Base-by-base conservation (phyloP, 2,113 vertebrate genomes). In the Laticauda colubrina region DNA sequence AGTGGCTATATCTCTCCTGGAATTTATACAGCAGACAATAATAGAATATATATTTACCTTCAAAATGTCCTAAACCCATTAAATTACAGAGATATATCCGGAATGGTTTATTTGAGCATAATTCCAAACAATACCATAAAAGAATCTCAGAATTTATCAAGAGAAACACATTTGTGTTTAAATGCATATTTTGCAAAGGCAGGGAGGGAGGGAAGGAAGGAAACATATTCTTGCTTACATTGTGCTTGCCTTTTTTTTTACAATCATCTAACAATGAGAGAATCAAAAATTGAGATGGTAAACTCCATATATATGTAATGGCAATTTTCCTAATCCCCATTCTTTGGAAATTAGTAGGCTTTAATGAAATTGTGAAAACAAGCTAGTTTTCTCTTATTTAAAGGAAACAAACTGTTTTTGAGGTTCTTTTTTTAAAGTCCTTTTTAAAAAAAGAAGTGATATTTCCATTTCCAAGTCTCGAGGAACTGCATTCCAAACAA, bases 1-100 rank as follows among this genome's bases (percentile, higher is more conserved):
- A 91, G 91, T 56, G 89, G 57, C 57, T 56, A 3, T 24, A 92
- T 92, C 95, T 94, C 20, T 91, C 5, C 4, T 88, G 59, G 55
- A 64, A 86, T 43, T 90, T 88, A 75, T 45, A 90, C 61, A 88
- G 39, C 9, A 59, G 23, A 1, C 39, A 45, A 89, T 91, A 43
- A 94, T 90, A 90, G 90, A 34, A 88, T 18, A 85, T 5, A 15
- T 0, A 69, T 86, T 43, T 24, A 91, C 8, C 18, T 95, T 94
- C 39, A 94, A 93, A 90, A 90, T 75, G 87, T 1, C 4, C 39
- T 81, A 85, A 91, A 54, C 3, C 56, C 39, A 43, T 0, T 92
- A 11, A 89, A 91, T n/a, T 14, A 90, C 5, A 89, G 48, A 88
- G 88, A 91, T 6, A 48, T 0, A 12, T 23, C 81, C 0, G 48